Base-by-base conservation (phyloP, 1,140 invertebrate genomes). In the Tyrophagus putrescentiae region DNA sequence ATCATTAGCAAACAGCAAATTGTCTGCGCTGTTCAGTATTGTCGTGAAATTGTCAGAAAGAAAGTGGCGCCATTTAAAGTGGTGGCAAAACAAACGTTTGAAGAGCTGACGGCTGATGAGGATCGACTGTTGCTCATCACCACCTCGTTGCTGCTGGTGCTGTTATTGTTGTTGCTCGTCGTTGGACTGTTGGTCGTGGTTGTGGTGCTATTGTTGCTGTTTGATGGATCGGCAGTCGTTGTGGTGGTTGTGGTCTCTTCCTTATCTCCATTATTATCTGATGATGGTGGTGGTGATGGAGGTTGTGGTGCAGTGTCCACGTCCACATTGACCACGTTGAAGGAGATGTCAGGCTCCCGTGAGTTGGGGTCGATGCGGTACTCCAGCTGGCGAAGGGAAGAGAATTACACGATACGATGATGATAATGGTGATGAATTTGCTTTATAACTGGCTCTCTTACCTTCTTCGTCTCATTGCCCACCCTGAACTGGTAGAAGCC, bases 311-410 rank as follows among this genome's bases (percentile, higher is more conserved):
- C 6, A 48, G 36, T 39, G 36, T 6, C 44, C 13, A 48, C 44
- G 31, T 29, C 39, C 31, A 42, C 23, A 45, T 59, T 45, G 11
- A 59, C 16, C 4, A 59, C 57, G 25, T 42, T 27, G n/a, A 59
- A 59, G 32, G 36, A 42, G 18, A 59, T 50, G n/a, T 59, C 57
- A 3, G 57, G 57, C 36, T 59, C 39, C 6, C 4, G 3, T 5
- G 16, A 28, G 25, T 44, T 59, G 29, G 41, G 27, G 25, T 59
- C 57, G 39, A 59, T 42, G 3, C 18, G 29, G 25, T 59, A 59
- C 23, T 59, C 28, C 21, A 59, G 57, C 57, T 59, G 32, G 11
- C 25, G 36, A 48, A n/a, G 23, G 31, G 32, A 29, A 13, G 42
- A 23, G 33, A 59, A 59, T 42, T 25, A 21, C n/a, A n/a, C n/a